Base-by-base conservation (phyloP, 1,140 invertebrate genomes). In the Triops cancriformis region DNA sequence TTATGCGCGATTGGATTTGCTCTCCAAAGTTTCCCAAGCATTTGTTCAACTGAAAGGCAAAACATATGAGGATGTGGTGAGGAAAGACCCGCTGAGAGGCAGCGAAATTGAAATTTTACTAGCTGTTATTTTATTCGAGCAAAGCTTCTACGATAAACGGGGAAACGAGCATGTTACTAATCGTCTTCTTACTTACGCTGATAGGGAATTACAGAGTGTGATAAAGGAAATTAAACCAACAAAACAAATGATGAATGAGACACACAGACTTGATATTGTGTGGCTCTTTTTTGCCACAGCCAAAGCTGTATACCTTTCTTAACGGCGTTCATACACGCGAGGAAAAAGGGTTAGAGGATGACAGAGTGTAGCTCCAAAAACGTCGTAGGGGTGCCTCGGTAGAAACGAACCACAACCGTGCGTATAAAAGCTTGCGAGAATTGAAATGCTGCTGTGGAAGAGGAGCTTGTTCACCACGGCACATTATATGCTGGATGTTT, bases 1-100 rank as follows among this genome's bases (percentile, higher is more conserved):
- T 64, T 64, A 64, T 64, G 51, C 51, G 51, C 51, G 51, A 64
- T 64, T 64, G 51, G 51, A 64, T 64, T 64, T 64, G 51, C 51
- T 64, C 51, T 64, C 51, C 14, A 64, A 64, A 64, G 51, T 64
- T 64, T 64, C 23, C 51, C 51, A 23, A 23, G 51, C 51, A 64
- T 64, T 64, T 64, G 51, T 64, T 64, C 51, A 64, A 64, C 51
- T 64, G 51, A 64, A 64, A 64, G 51, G 51, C 51, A 23, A 64
- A 64, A 64, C 31, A 37, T 37, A 37, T 37, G 51, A 18, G 23
- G 14, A 64, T 64, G 51, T 18, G 51, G 51, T 64, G 51, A 64
- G 51, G 51, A 64, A 23, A n/a, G 51, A 64, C 51, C 51, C 51
- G 51, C 51, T 64, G 51, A 64, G 51, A 64, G n/a, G 10, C 51